Conservation (phyloP, 2,797 vertebrate species). For the Poeciliopsis infans region DNA sequence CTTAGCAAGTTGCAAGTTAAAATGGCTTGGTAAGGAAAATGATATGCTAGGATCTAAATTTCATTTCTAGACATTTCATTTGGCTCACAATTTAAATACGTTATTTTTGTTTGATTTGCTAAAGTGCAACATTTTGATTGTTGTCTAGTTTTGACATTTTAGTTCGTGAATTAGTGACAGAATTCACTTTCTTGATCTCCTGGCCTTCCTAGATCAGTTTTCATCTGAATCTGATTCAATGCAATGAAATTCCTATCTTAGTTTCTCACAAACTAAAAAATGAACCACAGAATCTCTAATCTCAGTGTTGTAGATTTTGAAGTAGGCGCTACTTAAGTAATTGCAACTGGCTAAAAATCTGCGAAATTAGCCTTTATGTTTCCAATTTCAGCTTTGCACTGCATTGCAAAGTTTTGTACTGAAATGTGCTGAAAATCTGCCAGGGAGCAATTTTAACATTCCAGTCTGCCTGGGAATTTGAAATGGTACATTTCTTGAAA, state of each 20-base stretch:
- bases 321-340: neutral
- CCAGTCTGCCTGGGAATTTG: neutral
- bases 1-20: neutral
- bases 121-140: neutral
- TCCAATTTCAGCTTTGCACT: neutral
- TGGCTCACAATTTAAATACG: neutral
- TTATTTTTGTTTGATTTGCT: neutral
- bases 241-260: neutral
- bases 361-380: neutral
- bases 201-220: neutral
- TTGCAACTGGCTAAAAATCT: neutral
- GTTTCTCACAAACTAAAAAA: neutral
- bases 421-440: neutral
- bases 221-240: neutral
- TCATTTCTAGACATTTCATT: neutral
- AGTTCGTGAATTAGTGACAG: neutral
- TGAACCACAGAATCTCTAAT: neutral
- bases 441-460: neutral
- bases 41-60: neutral
- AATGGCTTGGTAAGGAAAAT: neutral
- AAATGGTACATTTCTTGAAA: neutral
- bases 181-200: neutral
- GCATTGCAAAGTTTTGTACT: neutral
- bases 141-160: neutral
- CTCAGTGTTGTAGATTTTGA: neutral